phyloP scores from a whole-genome alignment of 1,140 invertebrate species.

The Drosophila guanche region DNA sequence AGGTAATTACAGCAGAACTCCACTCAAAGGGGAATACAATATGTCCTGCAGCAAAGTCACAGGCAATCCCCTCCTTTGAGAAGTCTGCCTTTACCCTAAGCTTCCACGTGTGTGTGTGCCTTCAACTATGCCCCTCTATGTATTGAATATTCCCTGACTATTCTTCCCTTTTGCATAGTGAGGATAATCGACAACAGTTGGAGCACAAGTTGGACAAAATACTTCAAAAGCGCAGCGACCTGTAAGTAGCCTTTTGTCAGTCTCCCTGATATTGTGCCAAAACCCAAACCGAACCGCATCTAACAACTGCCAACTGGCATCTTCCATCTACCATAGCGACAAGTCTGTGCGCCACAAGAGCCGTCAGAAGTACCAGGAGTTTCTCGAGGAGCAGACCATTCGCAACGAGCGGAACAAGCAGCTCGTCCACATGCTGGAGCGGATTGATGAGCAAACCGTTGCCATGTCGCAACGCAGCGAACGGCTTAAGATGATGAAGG shows the following conservation, averaged over 20 bases:
- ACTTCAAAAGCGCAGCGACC: constrained; percentile 74
- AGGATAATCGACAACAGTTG: constrained; percentile 78
- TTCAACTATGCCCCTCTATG: background rate
- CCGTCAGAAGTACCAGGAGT: constrained; percentile 86
- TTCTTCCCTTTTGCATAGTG: constrained; percentile 42
- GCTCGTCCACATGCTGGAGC: constrained; percentile 85
- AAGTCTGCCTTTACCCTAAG: too few species aligned
- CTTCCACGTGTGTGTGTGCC: background rate
- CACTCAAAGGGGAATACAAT: too few species aligned
- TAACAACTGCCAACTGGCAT: background rate
- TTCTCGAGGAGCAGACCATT: constrained; percentile 86
- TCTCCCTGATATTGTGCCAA: background rate
- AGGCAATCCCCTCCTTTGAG: too few species aligned
- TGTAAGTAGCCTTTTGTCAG: constrained; percentile 68
- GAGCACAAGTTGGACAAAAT: constrained; percentile 81
- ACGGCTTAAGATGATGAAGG: constrained; percentile 85
- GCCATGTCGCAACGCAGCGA: constrained; percentile 86
- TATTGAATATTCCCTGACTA: background rate
- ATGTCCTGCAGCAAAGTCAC: too few species aligned
- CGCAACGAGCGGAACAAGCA: constrained; percentile 86
- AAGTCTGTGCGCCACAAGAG: constrained; percentile 84
- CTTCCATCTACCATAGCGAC: constrained; percentile 48
- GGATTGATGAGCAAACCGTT: constrained; percentile 85
- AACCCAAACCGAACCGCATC: background rate
- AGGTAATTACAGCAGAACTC: constrained; percentile 35